These are phyloP conservation scores for Subacronicta megacephala DNA, from an alignment of 2,888 invertebrate genomes.

Conservation along the genomic window DNA sequence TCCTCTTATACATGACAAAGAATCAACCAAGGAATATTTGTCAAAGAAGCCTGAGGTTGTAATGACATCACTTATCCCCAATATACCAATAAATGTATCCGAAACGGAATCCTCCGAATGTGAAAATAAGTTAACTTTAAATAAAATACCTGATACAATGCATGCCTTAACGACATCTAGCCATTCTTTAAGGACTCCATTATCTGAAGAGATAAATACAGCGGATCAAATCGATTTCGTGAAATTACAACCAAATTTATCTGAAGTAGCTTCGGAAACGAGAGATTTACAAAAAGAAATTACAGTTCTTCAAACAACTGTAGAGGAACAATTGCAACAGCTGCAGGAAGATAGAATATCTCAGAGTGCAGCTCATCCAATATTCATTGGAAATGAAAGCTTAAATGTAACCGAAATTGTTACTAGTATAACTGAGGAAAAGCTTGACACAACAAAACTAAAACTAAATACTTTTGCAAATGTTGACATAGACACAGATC, in stretches of 20 bases:
- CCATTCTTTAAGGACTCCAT: constrained; percentile 79
- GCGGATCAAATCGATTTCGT: constrained; percentile 77
- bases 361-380: constrained; percentile 85
- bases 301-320: constrained; percentile 74
- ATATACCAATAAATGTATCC: constrained; percentile 90
- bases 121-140: constrained; percentile 88
- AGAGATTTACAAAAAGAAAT: constrained; percentile 82
- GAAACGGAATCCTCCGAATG: constrained; percentile 91
- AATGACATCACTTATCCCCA: constrained; percentile 87
- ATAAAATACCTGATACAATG: constrained; percentile 64
- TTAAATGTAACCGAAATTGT: constrained; percentile 90
- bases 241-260: constrained; percentile 49
- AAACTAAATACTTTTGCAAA: constrained; percentile 86
- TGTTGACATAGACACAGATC: constrained; percentile 85
- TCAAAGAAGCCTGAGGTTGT: constrained; percentile 73
- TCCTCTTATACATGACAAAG: constrained; percentile 91
- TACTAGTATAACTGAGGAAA: constrained; percentile 85
- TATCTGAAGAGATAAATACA: constrained; percentile 83
- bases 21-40: constrained; percentile 76
- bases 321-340: constrained; percentile 87
- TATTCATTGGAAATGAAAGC: constrained; percentile 90
- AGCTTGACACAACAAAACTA: constrained; percentile 71
- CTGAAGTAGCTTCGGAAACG: constrained; percentile 70
- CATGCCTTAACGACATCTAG: constrained; percentile 68
- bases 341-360: constrained; percentile 88